These are phyloP conservation scores for Bufo bufo DNA, from an alignment of 2,113 vertebrate species.

Conservation along the genomic window DNA sequence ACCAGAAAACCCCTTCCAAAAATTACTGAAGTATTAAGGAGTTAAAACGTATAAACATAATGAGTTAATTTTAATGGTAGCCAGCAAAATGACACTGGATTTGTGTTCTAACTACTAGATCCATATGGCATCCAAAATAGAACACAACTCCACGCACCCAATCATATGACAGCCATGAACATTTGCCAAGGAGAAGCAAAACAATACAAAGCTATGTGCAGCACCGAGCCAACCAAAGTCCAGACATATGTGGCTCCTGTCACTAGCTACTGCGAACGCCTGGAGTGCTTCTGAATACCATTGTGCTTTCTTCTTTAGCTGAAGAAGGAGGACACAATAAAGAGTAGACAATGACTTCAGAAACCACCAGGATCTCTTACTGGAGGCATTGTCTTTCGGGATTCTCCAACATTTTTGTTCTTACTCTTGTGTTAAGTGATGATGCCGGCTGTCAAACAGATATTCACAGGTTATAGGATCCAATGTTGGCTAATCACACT, in stretches of 20 bases:
- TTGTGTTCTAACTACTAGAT: not conserved
- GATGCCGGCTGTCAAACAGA: not conserved
- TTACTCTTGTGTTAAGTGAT: not conserved
- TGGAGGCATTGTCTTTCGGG: not conserved
- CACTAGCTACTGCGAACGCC: conserved; percentile 8
- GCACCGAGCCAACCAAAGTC: not conserved
- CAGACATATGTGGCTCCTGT: not conserved
- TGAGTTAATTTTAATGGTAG: not conserved
- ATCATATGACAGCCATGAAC: not conserved
- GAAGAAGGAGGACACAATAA: not conserved
- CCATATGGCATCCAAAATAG: not conserved
- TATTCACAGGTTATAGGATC: conserved; percentile 37
- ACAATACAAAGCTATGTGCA: conserved; percentile 26
- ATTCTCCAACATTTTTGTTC: conserved; percentile 15
- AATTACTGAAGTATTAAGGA: not conserved
- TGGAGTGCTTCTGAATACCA: not conserved
- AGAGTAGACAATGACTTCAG: not conserved
- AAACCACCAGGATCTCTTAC: not conserved
- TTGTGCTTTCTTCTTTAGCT: not conserved
- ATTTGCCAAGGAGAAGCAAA: conserved; percentile 27
- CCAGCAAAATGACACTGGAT: not conserved
- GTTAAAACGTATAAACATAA: not conserved
- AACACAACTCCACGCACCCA: conserved; percentile 6
- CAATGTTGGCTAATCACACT: conserved; percentile 2
- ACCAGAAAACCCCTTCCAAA: not conserved